These are phyloP conservation scores for Papilio aristodemus DNA, from an alignment of 1,140 invertebrate genomes.

Conservation along the genomic window DNA sequence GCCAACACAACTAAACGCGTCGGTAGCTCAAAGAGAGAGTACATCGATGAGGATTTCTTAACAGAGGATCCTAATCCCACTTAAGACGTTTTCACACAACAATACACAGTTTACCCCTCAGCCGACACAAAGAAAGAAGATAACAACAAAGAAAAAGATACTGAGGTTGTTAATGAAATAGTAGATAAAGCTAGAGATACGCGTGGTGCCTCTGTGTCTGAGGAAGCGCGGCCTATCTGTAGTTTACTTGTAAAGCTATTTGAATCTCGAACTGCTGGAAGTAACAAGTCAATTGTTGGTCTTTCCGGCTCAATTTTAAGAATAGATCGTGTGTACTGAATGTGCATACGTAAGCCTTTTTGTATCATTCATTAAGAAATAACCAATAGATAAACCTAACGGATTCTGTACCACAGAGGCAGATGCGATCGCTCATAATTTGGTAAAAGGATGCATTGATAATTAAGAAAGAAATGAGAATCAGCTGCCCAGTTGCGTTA, in stretches of 20 bases:
- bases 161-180: slow-evolving; percentile 60
- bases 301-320: slow-evolving; percentile 38
- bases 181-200: slow-evolving; percentile 51
- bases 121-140: slow-evolving; percentile 43
- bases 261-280: slow-evolving; percentile 20
- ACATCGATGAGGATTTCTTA: slow-evolving; percentile 38
- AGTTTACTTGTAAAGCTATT: slow-evolving; percentile 7
- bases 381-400: slow-evolving; percentile 9
- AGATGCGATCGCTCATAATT: slow-evolving; percentile 8
- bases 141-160: slow-evolving; percentile 40
- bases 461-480: not conserved
- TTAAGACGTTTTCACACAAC: slow-evolving; percentile 58
- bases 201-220: slow-evolving; percentile 59
- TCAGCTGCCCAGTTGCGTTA: not conserved
- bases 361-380: slow-evolving; percentile 25
- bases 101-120: slow-evolving; percentile 56
- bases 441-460: not conserved
- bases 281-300: slow-evolving; percentile 39
- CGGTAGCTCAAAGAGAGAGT: slow-evolving; percentile 48
- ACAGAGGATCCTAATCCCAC: slow-evolving; percentile 53
- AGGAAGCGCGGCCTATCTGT: slow-evolving; percentile 14
- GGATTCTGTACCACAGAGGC: not conserved
- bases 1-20: slow-evolving; percentile 33
- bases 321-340: slow-evolving; percentile 36
- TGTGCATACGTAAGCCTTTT: slow-evolving; percentile 36